A percentile compares a stretch with the other conserved stretches of the same genome.
These are phyloP conservation scores for Coranthus polyacanthus DNA, from an alignment of 2,797 vertebrate genomes.

Conservation along the genomic window DNA sequence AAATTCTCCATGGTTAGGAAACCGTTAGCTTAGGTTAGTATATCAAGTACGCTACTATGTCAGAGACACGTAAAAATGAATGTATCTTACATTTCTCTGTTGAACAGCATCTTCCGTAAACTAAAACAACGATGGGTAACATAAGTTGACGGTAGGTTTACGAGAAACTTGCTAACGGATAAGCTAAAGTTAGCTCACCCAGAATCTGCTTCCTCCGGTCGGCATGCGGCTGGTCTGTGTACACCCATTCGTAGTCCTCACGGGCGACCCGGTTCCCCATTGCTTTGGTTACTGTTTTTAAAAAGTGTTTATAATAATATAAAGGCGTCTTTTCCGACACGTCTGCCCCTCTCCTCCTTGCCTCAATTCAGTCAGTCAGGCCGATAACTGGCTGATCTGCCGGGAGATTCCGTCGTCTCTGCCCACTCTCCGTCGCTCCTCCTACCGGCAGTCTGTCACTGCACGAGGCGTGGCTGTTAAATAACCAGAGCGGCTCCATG, in stretches of 20 bases:
- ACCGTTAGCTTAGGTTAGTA: constrained; percentile 56
- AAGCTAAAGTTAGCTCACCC: constrained; percentile 84
- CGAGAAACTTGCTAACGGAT: neutral
- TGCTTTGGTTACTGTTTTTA: neutral
- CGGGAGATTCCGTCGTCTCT: neutral
- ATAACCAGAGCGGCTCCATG: no score
- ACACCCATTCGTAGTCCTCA: constrained; percentile 96
- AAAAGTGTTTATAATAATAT: neutral
- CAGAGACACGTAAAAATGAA: neutral
- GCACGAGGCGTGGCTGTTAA: no score
- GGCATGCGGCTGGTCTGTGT: constrained; percentile 94
- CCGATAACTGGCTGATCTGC: neutral
- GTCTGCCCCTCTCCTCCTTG: neutral
- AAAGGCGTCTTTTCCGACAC: neutral
- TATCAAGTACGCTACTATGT: neutral
- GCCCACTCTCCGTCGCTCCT: neutral
- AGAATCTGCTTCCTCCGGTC: constrained; percentile 91
- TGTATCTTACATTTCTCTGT: no score
- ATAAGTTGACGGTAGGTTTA: neutral
- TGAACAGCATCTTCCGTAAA: accelerated
- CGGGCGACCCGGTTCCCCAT: constrained; percentile 92
- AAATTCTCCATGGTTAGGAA: neutral
- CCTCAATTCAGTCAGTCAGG: neutral
- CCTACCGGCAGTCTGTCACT: neutral
- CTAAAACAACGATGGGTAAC: no score